These are phyloP conservation scores for Andrena hattorfiana DNA, from an alignment of 2,888 invertebrate genomes.

Conservation along the genomic window DNA sequence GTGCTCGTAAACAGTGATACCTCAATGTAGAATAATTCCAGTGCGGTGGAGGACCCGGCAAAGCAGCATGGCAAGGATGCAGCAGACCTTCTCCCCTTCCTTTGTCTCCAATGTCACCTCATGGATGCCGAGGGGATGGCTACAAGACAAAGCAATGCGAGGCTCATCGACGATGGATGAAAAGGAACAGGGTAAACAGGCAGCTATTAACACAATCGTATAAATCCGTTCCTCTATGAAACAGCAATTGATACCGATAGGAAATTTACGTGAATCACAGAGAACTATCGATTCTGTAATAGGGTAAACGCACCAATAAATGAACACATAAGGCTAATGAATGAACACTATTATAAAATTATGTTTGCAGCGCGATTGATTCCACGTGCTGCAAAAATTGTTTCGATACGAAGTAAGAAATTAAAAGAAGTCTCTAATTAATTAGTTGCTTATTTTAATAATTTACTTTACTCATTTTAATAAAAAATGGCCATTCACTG, in stretches of 20 bases:
- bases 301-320: too few relatives aligned
- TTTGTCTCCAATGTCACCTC: constrained; percentile 79
- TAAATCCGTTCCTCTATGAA: neutral
- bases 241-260: neutral
- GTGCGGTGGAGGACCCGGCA: constrained; percentile 88
- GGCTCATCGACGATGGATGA: constrained; percentile 92
- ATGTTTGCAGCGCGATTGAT: too few relatives aligned
- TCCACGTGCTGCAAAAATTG: too few relatives aligned
- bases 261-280: neutral
- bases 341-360: too few relatives aligned
- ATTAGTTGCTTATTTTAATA: too few relatives aligned
- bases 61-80: constrained; percentile 91
- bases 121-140: constrained; percentile 79
- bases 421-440: too few relatives aligned
- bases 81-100: constrained; percentile 82
- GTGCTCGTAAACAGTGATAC: neutral
- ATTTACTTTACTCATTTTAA: too few relatives aligned
- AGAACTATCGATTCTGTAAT: too few relatives aligned
- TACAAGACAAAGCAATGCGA: constrained; percentile 88
- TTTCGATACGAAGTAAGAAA: too few relatives aligned
- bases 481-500: too few relatives aligned
- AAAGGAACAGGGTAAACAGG: constrained; percentile 92
- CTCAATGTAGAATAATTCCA: constrained; percentile 82
- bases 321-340: too few relatives aligned
- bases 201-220: neutral